Evolutionary conservation across 2,797 vertebrate genomes (phyloP), one percentile per base, ranked within the genome.

Genomic region (Poliocrania exsul): DNA sequence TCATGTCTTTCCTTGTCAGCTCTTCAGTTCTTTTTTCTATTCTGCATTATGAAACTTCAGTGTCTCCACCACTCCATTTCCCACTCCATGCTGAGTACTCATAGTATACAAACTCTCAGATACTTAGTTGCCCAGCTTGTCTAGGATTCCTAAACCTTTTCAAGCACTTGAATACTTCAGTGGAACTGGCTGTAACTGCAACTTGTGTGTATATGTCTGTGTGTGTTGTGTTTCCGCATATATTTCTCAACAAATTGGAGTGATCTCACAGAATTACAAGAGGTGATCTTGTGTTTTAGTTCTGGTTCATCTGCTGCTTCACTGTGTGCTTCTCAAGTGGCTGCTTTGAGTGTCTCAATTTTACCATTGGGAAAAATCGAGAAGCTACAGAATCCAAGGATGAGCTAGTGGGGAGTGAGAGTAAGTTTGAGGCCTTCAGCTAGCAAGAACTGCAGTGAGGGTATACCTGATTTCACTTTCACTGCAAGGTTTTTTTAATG

Each of bases 261-360:
- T 8, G 25, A 51, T 88, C 44, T 65, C 69, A 33, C 66, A 84
- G 67, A 81, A 72, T 1, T 53, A 1, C 53, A n/a, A 29, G 40
- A 42, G 10, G 28, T 37, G 24, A 66, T 83, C 35, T 25, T 74
- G 21, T 78, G 26, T 88, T 92, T 86, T 80, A 81, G 57, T 89
- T 86, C 31, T 75, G 80, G 31, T 70, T 95, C 29, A 28, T 86
- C n/a, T 70, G 0, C 28, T 94, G 62, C 24, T 86, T 92, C 20
- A 18, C 17, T 37, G 33, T 77, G 60, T 56, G 40, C 18, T 92
- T 87, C 46, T 89, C 75, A 81, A 77, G 87, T 50, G 57, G n/a
- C 26, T 91, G 61, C 57, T 92, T 74, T 84, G 69, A 86, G 78
- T 82, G 65, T 90, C 54, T 86, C 26, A 3, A 2, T 81, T 94